These are phyloP conservation scores for Macheiramphus alcinus DNA, from an alignment of 2,113 vertebrate species.

Conservation along the genomic window DNA sequence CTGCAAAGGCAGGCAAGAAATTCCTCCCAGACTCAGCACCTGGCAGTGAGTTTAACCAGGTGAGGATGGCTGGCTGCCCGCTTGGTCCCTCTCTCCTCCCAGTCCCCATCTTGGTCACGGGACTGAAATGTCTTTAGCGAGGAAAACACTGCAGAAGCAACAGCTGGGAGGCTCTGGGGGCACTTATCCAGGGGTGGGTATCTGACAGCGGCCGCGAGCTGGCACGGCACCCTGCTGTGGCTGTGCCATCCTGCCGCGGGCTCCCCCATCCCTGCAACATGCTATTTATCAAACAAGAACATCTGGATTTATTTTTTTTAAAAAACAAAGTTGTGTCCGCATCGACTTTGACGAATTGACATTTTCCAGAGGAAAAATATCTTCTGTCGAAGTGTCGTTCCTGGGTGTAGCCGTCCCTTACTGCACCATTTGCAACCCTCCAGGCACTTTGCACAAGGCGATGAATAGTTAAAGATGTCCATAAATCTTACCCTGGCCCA, in stretches of 20 bases:
- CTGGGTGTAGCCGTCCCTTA: neutral
- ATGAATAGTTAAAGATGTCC: slow-evolving; percentile 48
- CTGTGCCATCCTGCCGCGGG: neutral
- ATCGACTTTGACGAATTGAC: slow-evolving; percentile 6
- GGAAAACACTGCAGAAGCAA: neutral
- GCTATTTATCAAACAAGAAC: neutral
- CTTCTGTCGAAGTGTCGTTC: neutral
- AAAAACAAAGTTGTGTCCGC: neutral
- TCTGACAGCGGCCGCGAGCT: neutral
- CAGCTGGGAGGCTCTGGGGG: neutral
- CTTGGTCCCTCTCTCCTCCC: neutral
- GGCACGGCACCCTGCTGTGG: neutral
- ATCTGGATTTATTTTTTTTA: neutral
- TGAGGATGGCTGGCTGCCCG: fast-evolving
- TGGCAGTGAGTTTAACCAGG: no score
- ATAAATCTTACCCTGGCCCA: slow-evolving; percentile 42
- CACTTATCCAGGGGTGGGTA: neutral
- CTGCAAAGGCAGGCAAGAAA: no score
- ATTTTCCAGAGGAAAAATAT: slow-evolving; percentile 15
- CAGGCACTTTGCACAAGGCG: neutral
- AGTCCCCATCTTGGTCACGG: fast-evolving
- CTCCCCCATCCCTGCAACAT: neutral
- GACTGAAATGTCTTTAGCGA: fast-evolving
- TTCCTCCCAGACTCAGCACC: no score
- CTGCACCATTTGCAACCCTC: slow-evolving; percentile 37